These are phyloP conservation scores for Hozukius guyotensis DNA, from an alignment of 2,797 vertebrate genomes.

Conservation along the genomic window DNA sequence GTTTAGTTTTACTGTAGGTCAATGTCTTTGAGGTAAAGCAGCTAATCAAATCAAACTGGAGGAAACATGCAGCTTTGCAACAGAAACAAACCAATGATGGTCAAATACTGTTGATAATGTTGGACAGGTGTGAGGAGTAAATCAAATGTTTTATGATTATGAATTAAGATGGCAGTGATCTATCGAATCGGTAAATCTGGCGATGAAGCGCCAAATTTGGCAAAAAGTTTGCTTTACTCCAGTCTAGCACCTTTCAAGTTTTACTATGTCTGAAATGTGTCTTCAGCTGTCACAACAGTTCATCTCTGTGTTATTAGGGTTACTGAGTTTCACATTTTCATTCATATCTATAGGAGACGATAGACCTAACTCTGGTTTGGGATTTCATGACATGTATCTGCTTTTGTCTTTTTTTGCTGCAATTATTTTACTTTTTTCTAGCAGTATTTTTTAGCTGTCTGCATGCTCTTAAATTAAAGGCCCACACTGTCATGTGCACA, in stretches of 20 bases:
- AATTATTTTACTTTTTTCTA: constrained; percentile 1
- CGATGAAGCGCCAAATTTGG: constrained; percentile 11
- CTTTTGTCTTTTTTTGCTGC: constrained; percentile 6
- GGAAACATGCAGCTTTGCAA: constrained; percentile 83
- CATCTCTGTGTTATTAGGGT: constrained; percentile 13
- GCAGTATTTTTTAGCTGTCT: constrained; percentile 21
- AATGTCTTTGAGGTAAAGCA: constrained; percentile 16
- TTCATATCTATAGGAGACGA: constrained; percentile 12
- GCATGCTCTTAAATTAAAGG: constrained; percentile 45
- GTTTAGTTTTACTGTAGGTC: not conserved
- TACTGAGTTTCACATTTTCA: constrained; percentile 27
- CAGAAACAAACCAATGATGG: constrained; percentile 75
- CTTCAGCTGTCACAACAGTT: constrained; percentile 77
- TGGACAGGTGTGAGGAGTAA: constrained; percentile 68
- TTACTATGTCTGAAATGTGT: constrained; percentile 79
- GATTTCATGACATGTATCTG: constrained; percentile 28
- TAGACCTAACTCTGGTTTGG: not conserved
- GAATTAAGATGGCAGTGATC: not conserved
- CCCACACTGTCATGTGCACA: not conserved
- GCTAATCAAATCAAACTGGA: constrained; percentile 35
- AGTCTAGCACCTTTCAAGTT: constrained; percentile 40
- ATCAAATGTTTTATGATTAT: constrained; percentile 58
- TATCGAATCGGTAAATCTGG: constrained; percentile 13
- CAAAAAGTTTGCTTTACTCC: constrained; percentile 79
- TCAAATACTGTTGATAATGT: constrained; percentile 27